Base-by-base conservation (phyloP, 2,113 vertebrate species). In the Mionectes macconnelli region DNA sequence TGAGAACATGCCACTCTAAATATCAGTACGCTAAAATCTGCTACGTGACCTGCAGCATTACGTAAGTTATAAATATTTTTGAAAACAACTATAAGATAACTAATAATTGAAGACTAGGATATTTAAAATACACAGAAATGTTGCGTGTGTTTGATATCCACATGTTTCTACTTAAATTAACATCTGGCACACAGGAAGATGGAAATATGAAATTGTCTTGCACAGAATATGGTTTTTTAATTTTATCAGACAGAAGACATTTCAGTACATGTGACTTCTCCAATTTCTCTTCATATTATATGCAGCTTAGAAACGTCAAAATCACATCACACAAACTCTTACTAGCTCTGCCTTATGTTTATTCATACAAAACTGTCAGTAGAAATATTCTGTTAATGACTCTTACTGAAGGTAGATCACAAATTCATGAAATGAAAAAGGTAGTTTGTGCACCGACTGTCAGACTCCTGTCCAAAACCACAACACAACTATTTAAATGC, bases 21-120 rank as follows among this genome's bases (percentile, higher is more conserved):
- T 37, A 88, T 9, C 35, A 59, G 20, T 2, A 77, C 53, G 20
- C 30, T 64, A 64, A 83, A 62, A 24, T 28, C 27, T 39, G 21
- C 10, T 44, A 44, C 1, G 1, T 22, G 13, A 89, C 7, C 28
- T 63, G 42, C 10, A 64, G 40, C 8, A 39, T n/a, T 57, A 53
- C 1, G 0, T 5, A 67, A 93, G 27, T 37, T 20, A 23, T 0
- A 49, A 2, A 10, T 45, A 5, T n/a, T 66, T 49, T 31, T 22
- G 24, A 53, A 44, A 69, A 45, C 21, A 92, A 60, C 8, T 24
- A 42, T 11, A 78, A 74, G 25, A 47, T 47, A 42, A 66, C 25
- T 33, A 69, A 24, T 39, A 68, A 57, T 16, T 70, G 42, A 86
- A 62, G 39, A 50, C 22, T 14, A 50, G 18, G 44, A 28, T 53